Base-by-base conservation (phyloP, 2,888 invertebrate species). In the Corythucha ciliata region DNA sequence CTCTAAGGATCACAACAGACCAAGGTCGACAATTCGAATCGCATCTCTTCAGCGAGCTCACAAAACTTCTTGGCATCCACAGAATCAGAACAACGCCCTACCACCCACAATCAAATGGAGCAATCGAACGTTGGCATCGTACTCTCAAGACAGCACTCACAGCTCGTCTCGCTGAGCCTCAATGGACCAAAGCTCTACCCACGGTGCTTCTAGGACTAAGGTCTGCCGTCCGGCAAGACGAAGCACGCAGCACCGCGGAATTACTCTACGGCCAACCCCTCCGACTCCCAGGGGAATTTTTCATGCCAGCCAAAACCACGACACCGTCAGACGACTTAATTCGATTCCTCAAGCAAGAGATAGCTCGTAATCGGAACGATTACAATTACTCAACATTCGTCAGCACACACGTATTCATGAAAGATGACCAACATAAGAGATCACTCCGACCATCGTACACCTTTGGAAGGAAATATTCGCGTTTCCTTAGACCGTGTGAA, bases 1-100 rank as follows among this genome's bases (percentile, higher is more conserved):
- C 69, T 3, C 18, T 24, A 1, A 48, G 26, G 4, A 57, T 66
- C 8, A 65, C 66, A 0, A 65, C 66, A 10, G 67, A 68, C 59
- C 63, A 64, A 58, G 66, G 69, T 25, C 48, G 61, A 27, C 67
- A 68, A 52, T 68, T 68, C 42, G 63, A 65, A 40, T 62, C 64
- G 0, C 24, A 37, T 2, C 53, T 68, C 3, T 67, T 67, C 53
- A 47, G 58, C 16, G 57, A 50, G 5, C 57, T 61, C 14, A 10
- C 29, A 10, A 29, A 8, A 8, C 12, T 29, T 8, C 29, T 29
- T 12, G 29, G 29, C 8, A n/a, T 29, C 29, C 10, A 29, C 8
- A 8, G 12, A 8, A 29, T 29, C 29, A 8, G 12, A n/a, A 29
- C 29, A 8, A n/a, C 12, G 10, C 29, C 29, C 8, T 29, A 10